Evolutionary conservation across 2,888 invertebrate genomes (phyloP), one percentile per base, ranked within the genome.

Genomic region (Sisyra nigra): DNA sequence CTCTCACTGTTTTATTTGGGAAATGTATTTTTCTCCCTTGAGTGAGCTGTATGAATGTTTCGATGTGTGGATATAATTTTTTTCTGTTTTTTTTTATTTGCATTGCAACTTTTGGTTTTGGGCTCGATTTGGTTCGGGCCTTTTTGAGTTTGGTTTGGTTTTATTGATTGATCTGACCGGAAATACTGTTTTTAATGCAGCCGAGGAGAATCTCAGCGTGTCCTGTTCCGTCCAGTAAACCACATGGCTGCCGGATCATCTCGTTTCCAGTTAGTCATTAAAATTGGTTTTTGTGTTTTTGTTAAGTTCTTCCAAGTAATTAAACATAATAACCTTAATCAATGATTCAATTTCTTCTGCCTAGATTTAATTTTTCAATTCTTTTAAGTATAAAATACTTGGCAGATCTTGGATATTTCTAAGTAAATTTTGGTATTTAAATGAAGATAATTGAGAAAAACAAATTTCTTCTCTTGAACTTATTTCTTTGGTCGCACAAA

Each of bases 161-260:
- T 24, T 24, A 24, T 24, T 24, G 24, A 24, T 24, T 24, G 7
- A 24, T 24, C 24, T 24, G 24, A 24, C 24, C 24, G 24, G 24
- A 24, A 34, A 34, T 15, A 34, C 34, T 15, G 15, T 30, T 42
- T 19, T 35, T 42, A 13, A 42, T 35, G 57, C 69, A 80, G 80
- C 68, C 78, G 79, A 55, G 72, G 74, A 57, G 80, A 80, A 60
- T 75, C 74, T 48, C 79, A 79, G 64, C 71, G 81, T 56, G 80
- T 80, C 55, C 70, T 80, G 63, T 81, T 76, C 69, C 72, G 75
- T 60, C 72, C 75, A 55, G 72, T 76, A 55, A 80, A 80, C 67
- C 80, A 79, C 64, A 75, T 79, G 76, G 68, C 72, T 53, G 68
- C 72, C 50, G 72, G 69, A 61, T 67, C 75, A 56, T 69, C 74